Evolutionary conservation across 2,797 vertebrate species (phyloP).

Genomic region (Xiphorhynchus erythropygius): DNA sequence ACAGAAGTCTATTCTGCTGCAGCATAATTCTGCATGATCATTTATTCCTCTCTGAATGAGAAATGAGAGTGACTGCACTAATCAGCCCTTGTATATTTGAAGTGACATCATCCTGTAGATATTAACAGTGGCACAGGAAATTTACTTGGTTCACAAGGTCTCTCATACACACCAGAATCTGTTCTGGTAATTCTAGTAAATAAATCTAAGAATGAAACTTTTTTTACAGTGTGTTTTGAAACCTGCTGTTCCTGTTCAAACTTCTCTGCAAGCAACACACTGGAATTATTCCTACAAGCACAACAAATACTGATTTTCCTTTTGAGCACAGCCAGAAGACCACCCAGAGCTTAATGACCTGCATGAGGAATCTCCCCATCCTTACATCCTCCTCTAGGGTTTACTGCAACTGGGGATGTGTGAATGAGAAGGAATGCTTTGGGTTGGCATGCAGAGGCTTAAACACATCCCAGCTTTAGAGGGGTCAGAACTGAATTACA

Average conservation of each 20-base stretch:
- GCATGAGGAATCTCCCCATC: conserved; percentile 1
- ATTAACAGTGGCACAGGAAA: not conserved
- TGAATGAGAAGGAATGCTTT: conserved; percentile 27
- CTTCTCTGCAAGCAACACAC: not conserved
- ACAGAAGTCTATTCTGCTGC: not conserved
- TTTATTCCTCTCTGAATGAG: not conserved
- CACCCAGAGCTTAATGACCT: conserved; percentile 34
- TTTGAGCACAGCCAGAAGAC: conserved; percentile 24
- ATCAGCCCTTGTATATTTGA: not conserved
- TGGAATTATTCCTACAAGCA: conserved; percentile 24
- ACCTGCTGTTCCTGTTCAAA: conserved; percentile 51
- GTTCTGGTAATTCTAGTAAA: conserved; percentile 58
- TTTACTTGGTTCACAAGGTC: not conserved
- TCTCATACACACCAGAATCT: conserved; percentile 17
- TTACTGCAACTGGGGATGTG: not conserved
- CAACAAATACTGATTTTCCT: conserved; percentile 38
- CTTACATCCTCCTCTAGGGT: not conserved
- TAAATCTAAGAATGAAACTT: conserved; percentile 39
- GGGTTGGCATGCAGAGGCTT: not conserved
- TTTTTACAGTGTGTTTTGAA: conserved; percentile 38
- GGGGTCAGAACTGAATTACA: not conserved
- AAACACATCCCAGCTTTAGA: not conserved
- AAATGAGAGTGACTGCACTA: not conserved
- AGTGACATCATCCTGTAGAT: not conserved
- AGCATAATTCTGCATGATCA: not conserved